phyloP scores from a whole-genome alignment of 2,888 invertebrate species.

The Nymphalis polychloros region DNA sequence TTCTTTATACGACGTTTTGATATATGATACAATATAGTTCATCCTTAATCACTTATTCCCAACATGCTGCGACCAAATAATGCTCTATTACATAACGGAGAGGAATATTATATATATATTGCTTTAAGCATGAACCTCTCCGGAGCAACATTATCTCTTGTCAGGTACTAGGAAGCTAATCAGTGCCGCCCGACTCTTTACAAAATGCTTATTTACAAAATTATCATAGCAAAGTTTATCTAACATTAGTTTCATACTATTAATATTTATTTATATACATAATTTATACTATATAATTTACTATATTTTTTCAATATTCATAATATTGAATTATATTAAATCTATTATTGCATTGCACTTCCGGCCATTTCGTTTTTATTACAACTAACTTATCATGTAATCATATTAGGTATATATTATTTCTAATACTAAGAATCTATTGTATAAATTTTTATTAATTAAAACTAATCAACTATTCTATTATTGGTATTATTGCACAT shows the following conservation, averaged over 20 bases:
- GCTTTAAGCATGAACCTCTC: constrained; percentile 50
- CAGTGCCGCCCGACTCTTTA: constrained; percentile 73
- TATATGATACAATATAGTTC: not conserved
- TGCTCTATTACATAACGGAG: constrained; percentile 58
- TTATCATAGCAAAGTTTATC: not conserved
- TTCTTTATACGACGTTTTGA: not conserved
- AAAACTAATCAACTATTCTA: constrained; percentile 6
- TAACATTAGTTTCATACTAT: not conserved
- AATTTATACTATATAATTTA: not conserved
- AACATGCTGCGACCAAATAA: constrained; percentile 53
- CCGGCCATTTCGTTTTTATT: constrained; percentile 64
- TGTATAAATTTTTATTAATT: constrained; percentile 9
- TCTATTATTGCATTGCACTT: constrained; percentile 78
- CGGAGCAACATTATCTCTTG: constrained; percentile 64
- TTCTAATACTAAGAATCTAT: constrained; percentile 2
- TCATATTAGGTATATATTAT: constrained; percentile 26
- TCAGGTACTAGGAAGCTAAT: constrained; percentile 81
- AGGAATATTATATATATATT: constrained; percentile 50
- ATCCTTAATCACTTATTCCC: constrained; percentile 62
- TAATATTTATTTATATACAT: not conserved
- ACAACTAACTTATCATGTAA: constrained; percentile 21
- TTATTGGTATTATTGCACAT: constrained; percentile 58
- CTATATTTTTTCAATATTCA: not conserved
- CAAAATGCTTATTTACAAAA: constrained; percentile 32
- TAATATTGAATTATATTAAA: constrained; percentile 41